A percentile compares a stretch with the other conserved stretches of the same genome.
These are phyloP conservation scores for Listronotus bonariensis DNA, from an alignment of 1,140 invertebrate genomes.

Conservation along the genomic window DNA sequence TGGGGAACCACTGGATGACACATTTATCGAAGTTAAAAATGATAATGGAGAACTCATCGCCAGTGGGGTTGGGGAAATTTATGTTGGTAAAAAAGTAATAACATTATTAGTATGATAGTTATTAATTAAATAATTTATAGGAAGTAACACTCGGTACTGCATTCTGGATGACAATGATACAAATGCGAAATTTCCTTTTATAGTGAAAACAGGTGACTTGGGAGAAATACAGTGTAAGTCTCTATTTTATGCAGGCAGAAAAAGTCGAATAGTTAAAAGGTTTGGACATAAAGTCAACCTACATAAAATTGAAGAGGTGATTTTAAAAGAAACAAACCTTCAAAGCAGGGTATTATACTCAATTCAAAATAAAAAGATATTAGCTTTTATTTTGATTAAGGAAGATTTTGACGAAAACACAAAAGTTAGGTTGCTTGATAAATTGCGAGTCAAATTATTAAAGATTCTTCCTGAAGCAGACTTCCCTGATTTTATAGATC, in stretches of 20 bases:
- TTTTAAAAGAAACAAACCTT: conserved; percentile 57
- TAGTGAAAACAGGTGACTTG: conserved; percentile 71
- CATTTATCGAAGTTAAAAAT: conserved; percentile 61
- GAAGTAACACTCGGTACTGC: conserved; percentile 67
- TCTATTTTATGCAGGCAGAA: conserved; percentile 64
- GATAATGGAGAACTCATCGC: conserved; percentile 45
- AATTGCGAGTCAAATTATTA: conserved; percentile 53
- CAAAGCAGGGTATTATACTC: conserved; percentile 61
- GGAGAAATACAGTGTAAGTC: conserved; percentile 51
- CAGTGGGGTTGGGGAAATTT: conserved; percentile 62
- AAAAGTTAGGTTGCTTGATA: conserved; percentile 57
- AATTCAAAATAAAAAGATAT: conserved; percentile 56
- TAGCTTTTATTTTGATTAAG: conserved; percentile 60
- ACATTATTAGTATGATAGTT: background rate
- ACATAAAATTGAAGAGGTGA: conserved; percentile 62
- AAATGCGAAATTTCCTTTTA: conserved; percentile 54
- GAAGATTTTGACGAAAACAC: conserved; percentile 52
- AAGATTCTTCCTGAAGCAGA: conserved; percentile 43
- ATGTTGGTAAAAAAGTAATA: conserved; percentile 45
- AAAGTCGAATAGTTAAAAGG: conserved; percentile 72
- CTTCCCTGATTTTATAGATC: conserved; percentile 61
- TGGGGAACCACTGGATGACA: conserved; percentile 66
- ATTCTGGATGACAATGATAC: conserved; percentile 59
- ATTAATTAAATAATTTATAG: conserved; percentile 44
- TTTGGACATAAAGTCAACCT: conserved; percentile 72